A percentile compares a stretch with the other conserved stretches of the same genome.
Conservation (phyloP, 2,113 vertebrate species). For the Mustelus asterias region DNA sequence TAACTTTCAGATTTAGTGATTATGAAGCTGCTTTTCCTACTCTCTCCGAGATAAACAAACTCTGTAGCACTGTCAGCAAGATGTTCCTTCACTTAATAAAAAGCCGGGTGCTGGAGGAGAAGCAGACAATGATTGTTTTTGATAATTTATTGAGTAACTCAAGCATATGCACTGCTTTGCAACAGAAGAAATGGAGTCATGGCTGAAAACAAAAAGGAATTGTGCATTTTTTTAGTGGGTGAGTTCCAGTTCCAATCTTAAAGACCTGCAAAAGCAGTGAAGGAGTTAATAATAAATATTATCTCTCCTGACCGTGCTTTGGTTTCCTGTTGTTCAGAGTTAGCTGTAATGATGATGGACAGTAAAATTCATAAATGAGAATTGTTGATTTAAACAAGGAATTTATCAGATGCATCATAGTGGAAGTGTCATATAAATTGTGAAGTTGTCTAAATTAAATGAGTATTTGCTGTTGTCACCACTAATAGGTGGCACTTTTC, state of each 20-base stretch:
- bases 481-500: conserved; percentile 44
- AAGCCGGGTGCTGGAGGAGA: not conserved
- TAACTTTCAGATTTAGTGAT: not conserved
- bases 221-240: not conserved
- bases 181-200: not conserved
- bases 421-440: not conserved
- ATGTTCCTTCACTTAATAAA: not conserved
- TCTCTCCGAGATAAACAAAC: not conserved
- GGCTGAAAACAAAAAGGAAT: not conserved
- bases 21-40: not conserved
- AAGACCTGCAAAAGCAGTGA: not conserved
- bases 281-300: conserved; percentile 17
- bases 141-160: conserved; percentile 4
- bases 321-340: not conserved
- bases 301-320: not conserved
- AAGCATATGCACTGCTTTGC: not conserved
- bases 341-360: not conserved
- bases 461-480: conserved; percentile 31
- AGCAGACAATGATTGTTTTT: not conserved
- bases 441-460: conserved; percentile 32
- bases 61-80: not conserved
- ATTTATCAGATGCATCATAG: conserved; percentile 14
- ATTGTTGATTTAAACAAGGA: conserved; percentile 2
- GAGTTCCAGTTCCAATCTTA: not conserved
- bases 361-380: conserved; percentile 16